Evolutionary conservation across 2,113 vertebrate genomes (phyloP).

Genomic region (Coregonus clupeaformis): DNA sequence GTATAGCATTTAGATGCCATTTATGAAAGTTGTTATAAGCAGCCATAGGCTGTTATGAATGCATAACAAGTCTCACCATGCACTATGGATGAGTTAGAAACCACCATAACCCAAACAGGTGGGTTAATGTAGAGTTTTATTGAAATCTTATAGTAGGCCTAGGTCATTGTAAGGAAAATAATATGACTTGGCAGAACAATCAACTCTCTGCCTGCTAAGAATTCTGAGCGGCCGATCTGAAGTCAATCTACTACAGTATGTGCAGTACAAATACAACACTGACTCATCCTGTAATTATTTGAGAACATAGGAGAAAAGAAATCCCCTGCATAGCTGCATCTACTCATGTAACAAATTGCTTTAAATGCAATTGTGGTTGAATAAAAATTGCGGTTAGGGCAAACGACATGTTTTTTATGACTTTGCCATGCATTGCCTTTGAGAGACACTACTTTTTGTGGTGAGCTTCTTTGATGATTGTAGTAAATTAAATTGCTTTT

Average conservation of each 20-base stretch:
- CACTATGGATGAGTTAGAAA: no score
- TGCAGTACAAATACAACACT: slow-evolving; percentile 28
- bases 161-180: no score
- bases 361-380: slow-evolving; percentile 64
- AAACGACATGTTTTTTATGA: slow-evolving; percentile 37
- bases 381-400: slow-evolving; percentile 57
- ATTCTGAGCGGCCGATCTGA: no score
- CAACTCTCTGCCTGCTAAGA: no score
- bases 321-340: slow-evolving; percentile 48
- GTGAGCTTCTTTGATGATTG: slow-evolving; percentile 25
- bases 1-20: no score
- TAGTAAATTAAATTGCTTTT: background rate
- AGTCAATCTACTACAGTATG: background rate
- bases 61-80: no score
- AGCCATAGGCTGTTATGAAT: no score
- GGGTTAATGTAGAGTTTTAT: no score
- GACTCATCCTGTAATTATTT: slow-evolving; percentile 59
- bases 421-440: slow-evolving; percentile 22
- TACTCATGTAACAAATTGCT: slow-evolving; percentile 64
- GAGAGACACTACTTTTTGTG: slow-evolving; percentile 53
- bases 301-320: slow-evolving; percentile 48
- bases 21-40: no score
- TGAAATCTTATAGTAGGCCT: no score
- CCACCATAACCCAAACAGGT: no score
- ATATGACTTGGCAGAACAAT: no score